These are phyloP conservation scores for Thera britannica DNA, from an alignment of 2,888 invertebrate species.

Conservation along the genomic window DNA sequence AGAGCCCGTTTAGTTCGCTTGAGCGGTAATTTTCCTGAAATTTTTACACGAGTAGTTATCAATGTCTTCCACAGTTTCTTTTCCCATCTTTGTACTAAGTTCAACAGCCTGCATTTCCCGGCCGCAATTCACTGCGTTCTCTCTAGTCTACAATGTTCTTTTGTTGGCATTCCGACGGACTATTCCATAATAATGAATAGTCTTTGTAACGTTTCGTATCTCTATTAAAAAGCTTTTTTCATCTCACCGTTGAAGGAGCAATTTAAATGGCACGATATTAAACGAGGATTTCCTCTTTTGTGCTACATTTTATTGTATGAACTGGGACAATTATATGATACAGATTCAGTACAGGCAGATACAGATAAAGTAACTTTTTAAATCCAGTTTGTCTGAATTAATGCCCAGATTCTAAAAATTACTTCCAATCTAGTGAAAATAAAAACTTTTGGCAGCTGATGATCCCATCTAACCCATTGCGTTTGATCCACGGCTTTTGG, in stretches of 20 bases:
- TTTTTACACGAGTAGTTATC: background rate
- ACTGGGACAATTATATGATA: background rate
- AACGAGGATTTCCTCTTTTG: slow-evolving; percentile 13
- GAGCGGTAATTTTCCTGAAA: no score
- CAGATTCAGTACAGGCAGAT: background rate
- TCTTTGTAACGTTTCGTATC: slow-evolving; percentile 58
- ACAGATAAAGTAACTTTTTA: no score
- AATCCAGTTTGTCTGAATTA: no score
- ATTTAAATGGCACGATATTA: slow-evolving; percentile 22
- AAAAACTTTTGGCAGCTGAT: no score
- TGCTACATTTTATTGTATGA: slow-evolving; percentile 12
- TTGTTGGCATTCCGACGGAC: slow-evolving; percentile 43
- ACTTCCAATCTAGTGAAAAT: no score
- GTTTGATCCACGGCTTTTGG: no score
- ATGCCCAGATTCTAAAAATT: no score
- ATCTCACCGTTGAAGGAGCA: slow-evolving; percentile 10
- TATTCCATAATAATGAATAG: slow-evolving; percentile 62
- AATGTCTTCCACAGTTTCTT: background rate
- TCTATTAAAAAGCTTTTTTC: slow-evolving; percentile 35
- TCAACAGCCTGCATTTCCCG: slow-evolving; percentile 15
- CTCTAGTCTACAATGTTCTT: slow-evolving; percentile 13
- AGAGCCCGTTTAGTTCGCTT: no score
- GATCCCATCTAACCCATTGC: no score
- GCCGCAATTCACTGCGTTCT: background rate
- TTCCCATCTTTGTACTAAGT: slow-evolving; percentile 4